Evolutionary conservation across 2,888 invertebrate species (phyloP).

Genomic region (Nomada ruficornis): DNA sequence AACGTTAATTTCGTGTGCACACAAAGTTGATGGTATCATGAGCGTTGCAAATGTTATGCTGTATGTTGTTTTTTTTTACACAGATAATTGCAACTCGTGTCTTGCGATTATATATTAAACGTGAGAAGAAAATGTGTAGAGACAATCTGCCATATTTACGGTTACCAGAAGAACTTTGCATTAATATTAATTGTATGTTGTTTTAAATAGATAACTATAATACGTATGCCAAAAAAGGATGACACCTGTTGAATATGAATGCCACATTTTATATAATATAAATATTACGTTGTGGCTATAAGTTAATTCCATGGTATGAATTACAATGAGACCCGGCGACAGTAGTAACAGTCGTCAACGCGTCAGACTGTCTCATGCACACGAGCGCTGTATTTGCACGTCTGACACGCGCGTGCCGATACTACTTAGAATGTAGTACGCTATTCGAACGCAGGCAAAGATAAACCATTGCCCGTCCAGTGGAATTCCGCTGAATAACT

Average conservation of each 20-base stretch:
- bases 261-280: too few relatives aligned
- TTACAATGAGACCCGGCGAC: background rate
- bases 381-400: background rate
- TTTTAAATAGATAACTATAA: background rate
- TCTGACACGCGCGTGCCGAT: conserved; percentile 4
- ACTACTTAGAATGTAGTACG: conserved; percentile 13
- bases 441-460: background rate
- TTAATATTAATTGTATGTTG: background rate
- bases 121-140: background rate
- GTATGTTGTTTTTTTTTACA: background rate
- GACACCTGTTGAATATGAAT: too few relatives aligned
- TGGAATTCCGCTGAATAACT: too few relatives aligned
- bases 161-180: too few relatives aligned
- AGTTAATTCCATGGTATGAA: too few relatives aligned
- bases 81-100: too few relatives aligned
- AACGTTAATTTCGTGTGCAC: background rate
- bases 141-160: too few relatives aligned
- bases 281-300: background rate
- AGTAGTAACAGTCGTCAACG: conserved; percentile 14
- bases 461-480: too few relatives aligned
- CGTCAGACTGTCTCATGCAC: background rate
- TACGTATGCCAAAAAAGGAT: too few relatives aligned
- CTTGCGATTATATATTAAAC: background rate
- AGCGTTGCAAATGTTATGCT: too few relatives aligned
- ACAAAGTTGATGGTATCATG: background rate